Base-by-base conservation (phyloP, 2,797 vertebrate species). In the Gambelia wislizenii region DNA sequence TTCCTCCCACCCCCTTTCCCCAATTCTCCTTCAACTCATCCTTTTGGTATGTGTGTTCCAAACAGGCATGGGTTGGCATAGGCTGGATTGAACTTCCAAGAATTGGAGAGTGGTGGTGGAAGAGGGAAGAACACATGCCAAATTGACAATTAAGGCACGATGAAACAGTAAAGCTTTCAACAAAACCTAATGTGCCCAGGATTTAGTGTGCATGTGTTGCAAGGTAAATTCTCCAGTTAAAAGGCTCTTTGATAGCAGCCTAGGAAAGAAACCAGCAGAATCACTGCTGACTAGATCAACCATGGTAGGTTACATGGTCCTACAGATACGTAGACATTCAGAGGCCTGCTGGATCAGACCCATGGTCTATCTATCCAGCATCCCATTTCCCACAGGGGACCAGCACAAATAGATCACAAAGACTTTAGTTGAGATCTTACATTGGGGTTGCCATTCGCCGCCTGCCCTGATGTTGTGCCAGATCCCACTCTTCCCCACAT, bases 81-180 rank as follows among this genome's bases (percentile, higher is more conserved):
- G 14, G 30, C 70, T 44, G 76, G 76, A 47, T 49, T 22, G 44
- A 88, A 84, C 93, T 83, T 88, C 89, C 83, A 91, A 86, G 86
- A 92, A 69, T 6, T 59, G 56, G 12, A 10, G 49, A 12, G 76
- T 88, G 87, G n/a, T n/a, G n/a, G n/a, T n/a, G 89, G 88, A 64
- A 88, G 86, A 61, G 83, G 39, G 76, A 80, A 54, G 80, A 44
- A 42, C 42, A 16, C 89, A 87, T 94, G 94, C 92, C 92, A 94
- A 92, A 80, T n/a, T 81, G 89, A 91, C 89, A 80, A 69, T 52
- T 76, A 89, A 91, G 86, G 0, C 0, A 74, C 89, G 92, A 92
- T 91, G 91, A 91, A 94, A 85, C 85, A 89, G 89, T 92, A 87
- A 85, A 79, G n/a, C 89, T 72, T 91, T 94, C 91, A 91, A 87